Evolutionary conservation across 2,888 invertebrate genomes (phyloP), one percentile per base, ranked within the genome.

Genomic region (Parnassius mnemosyne): DNA sequence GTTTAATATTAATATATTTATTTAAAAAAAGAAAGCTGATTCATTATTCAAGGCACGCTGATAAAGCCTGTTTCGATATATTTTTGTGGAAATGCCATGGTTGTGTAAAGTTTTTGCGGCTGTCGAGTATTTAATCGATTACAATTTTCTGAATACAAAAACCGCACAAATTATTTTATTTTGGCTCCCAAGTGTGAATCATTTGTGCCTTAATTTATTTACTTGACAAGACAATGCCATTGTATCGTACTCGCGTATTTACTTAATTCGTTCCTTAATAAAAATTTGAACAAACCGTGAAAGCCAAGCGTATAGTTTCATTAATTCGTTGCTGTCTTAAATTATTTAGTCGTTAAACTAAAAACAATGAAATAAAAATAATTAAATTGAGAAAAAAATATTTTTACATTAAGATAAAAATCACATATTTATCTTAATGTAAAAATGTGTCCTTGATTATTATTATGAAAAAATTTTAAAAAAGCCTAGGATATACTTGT

Each of bases 151-250:
- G 42, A 41, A 63, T 56, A 56, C 55, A 55, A 57, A 57, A 53
- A 57, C 42, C 7, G 13, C 49, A 49, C 53, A 57, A 53, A 60
- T 53, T 42, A 56, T 57, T 53, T 52, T 56, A 51, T 63, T 63
- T 63, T 60, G 52, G 53, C 13, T 13, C 42, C 59, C 67, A 69
- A 63, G 68, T 70, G 74, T 77, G 78, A 80, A 69, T 79, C 77
- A 78, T 61, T 53, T 59, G 65, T 66, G 63, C 57, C 25, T 54
- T 20, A 66, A 72, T 75, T 68, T 68, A 64, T 72, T 69, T 49
- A 56, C 63, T 49, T 71, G 75, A 78, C 77, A 79, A 72, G 69
- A 78, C 78, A 81, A 82, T 80, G 76, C 71, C 74, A 77, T 60
- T 52, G 63, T 60, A 60, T 60, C 42, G 60, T 60, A 57, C 60